Conservation (phyloP, 2,888 invertebrate genomes). For the Chydorus sphaericus region DNA sequence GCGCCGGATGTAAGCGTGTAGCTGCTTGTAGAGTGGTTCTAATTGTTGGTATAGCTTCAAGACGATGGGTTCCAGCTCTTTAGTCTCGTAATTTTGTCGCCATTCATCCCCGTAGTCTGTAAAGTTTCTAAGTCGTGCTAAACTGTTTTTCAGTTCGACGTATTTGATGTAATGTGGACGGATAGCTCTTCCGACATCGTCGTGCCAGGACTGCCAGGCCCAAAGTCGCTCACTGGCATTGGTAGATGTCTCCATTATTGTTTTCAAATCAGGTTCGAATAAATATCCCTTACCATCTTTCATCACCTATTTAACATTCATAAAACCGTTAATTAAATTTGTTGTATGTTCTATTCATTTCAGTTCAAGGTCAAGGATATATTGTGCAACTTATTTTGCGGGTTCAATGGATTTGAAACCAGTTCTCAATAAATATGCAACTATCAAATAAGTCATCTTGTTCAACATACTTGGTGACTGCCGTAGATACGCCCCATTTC, state of each 20-base stretch:
- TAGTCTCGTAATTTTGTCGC: conserved; percentile 18
- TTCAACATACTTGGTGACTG: conserved; percentile 18
- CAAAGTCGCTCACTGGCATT: conserved; percentile 16
- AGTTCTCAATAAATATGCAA: no score
- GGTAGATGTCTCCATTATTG: conserved; percentile 19
- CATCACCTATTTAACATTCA: background rate
- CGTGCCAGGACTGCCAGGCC: conserved; percentile 23
- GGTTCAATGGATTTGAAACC: no score
- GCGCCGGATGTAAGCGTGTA: conserved; percentile 31
- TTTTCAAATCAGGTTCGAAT: conserved; percentile 22
- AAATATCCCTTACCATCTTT: conserved; percentile 18
- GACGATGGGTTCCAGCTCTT: conserved; percentile 16
- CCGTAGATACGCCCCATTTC: conserved; percentile 23
- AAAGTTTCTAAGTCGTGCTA: conserved; percentile 16
- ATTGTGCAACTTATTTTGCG: no score
- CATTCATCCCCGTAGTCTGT: conserved; percentile 18
- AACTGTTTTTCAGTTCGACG: conserved; percentile 18
- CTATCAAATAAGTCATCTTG: no score
- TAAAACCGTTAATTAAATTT: no score
- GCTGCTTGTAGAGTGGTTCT: conserved; percentile 27
- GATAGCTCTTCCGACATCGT: conserved; percentile 20
- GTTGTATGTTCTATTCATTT: no score
- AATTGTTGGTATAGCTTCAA: conserved; percentile 15
- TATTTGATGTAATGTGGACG: conserved; percentile 18
- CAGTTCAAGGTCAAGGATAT: no score